Conservation (phyloP, 1,140 invertebrate genomes). For the Tribolium madens region DNA sequence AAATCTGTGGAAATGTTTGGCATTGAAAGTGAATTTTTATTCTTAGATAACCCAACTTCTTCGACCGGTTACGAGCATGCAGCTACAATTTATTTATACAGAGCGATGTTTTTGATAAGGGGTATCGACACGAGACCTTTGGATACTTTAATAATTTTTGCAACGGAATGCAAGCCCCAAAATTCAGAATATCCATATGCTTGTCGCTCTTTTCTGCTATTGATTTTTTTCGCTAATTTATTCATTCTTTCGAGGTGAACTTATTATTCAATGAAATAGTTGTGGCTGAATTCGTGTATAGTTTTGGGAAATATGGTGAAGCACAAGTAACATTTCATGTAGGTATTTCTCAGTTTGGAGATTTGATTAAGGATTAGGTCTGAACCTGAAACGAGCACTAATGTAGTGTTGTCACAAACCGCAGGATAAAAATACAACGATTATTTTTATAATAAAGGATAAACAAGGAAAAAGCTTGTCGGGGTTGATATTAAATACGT, state of each 20-base stretch:
- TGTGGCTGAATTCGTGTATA: slow-evolving; percentile 27
- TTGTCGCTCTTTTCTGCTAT: background rate
- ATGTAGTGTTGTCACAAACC: slow-evolving; percentile 8
- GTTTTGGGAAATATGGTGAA: slow-evolving; percentile 2
- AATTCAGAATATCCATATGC: background rate
- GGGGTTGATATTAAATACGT: background rate
- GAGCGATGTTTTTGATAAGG: slow-evolving; percentile 1
- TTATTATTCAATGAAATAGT: slow-evolving; percentile 45
- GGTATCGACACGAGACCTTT: background rate
- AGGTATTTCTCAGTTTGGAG: slow-evolving; percentile 7
- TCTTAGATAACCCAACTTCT: background rate
- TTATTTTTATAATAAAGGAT: no score
- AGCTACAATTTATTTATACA: slow-evolving; percentile 15
- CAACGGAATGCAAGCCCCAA: background rate
- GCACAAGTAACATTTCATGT: slow-evolving; percentile 9
- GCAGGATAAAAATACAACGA: background rate
- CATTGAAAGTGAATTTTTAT: slow-evolving; percentile 10
- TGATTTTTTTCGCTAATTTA: slow-evolving; percentile 41
- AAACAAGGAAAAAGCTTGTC: background rate
- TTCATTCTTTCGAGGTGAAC: slow-evolving; percentile 40
- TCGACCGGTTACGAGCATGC: slow-evolving; percentile 13
- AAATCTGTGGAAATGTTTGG: slow-evolving; percentile 2
- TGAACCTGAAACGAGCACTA: background rate
- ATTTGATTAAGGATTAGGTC: background rate
- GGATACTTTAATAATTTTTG: slow-evolving; percentile 10